Percentiles rank a stretch among this genome's conserved stretches.
phyloP scores from a whole-genome alignment of 2,113 vertebrate species.

The Podilymbus podiceps region DNA sequence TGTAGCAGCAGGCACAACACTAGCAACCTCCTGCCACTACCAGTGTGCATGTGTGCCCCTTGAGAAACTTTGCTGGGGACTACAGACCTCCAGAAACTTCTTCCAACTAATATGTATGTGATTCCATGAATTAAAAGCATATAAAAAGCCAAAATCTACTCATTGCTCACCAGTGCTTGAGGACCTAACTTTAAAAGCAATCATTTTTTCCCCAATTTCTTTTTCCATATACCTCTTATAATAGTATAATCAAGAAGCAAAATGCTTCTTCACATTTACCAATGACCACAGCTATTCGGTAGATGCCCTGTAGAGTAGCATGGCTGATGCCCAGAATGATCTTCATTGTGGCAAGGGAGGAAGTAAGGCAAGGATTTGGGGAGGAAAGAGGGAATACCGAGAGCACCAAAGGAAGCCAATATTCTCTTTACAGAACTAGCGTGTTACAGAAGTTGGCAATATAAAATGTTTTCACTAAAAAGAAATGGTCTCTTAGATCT shows the following conservation, averaged over 20 bases:
- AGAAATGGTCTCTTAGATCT: neutral
- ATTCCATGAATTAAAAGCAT: neutral
- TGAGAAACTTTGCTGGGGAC: neutral
- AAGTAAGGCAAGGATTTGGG: neutral
- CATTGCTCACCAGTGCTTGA: neutral
- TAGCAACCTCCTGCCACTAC: neutral
- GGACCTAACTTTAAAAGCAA: neutral
- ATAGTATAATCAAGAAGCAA: neutral
- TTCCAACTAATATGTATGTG: neutral
- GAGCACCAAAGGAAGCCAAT: neutral
- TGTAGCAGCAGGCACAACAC: neutral
- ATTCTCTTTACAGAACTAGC: neutral
- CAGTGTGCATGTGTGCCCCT: fast-evolving
- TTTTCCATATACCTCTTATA: neutral
- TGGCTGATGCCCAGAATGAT: neutral
- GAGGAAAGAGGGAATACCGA: neutral
- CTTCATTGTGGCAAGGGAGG: neutral
- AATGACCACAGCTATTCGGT: neutral
- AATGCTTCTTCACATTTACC: neutral
- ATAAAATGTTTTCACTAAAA: neutral
- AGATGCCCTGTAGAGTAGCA: neutral
- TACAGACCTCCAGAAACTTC: neutral
- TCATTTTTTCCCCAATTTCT: neutral
- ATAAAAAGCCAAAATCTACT: neutral
- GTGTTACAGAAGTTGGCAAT: neutral